A percentile compares a stretch with the other conserved stretches of the same genome.
Conservation (phyloP, 2,797 vertebrate species). For the Varecia variegata region DNA sequence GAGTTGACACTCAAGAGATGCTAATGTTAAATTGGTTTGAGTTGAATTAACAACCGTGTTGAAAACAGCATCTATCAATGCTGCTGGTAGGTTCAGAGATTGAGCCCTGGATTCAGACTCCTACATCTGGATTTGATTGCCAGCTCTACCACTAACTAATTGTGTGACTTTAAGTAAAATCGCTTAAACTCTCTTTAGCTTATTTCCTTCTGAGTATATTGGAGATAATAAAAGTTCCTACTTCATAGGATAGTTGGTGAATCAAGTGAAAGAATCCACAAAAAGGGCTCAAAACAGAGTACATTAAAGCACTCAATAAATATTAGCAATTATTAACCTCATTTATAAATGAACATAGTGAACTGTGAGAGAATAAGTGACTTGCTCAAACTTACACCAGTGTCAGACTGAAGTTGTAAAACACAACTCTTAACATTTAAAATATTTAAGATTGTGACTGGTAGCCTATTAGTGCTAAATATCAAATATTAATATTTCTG, state of each 20-base stretch:
- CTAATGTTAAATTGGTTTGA: neutral
- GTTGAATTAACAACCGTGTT: neutral
- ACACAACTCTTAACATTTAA: neutral
- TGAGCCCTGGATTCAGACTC: neutral
- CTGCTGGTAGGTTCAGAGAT: neutral
- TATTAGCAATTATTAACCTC: neutral
- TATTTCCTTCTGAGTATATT: neutral
- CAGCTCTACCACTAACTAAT: neutral
- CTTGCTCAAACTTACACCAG: neutral
- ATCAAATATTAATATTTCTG: neutral
- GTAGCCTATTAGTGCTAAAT: neutral
- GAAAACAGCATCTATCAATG: neutral
- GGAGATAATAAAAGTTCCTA: neutral
- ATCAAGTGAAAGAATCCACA: neutral
- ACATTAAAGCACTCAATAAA: neutral
- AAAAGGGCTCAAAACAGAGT: neutral
- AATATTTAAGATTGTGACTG: neutral
- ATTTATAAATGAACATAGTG: neutral
- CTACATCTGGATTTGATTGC: neutral
- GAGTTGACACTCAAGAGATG: neutral
- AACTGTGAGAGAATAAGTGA: neutral
- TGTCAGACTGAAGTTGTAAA: neutral
- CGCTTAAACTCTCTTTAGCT: neutral
- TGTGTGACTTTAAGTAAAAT: neutral
- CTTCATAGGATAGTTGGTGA: neutral